These are phyloP conservation scores for Merodon equestris DNA, from an alignment of 2,888 invertebrate species.

Conservation along the genomic window DNA sequence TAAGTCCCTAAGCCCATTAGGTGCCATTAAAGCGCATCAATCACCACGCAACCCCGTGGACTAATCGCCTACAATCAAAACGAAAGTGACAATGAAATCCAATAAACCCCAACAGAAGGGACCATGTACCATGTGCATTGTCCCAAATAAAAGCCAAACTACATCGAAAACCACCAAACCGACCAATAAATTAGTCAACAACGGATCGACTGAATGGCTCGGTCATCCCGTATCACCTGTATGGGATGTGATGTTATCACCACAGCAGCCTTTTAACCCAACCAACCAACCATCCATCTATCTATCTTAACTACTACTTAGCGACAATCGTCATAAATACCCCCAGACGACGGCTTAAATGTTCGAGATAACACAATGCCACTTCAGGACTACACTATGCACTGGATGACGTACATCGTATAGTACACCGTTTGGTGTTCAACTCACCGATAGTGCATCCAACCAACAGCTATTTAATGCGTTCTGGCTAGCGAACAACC, in stretches of 20 bases:
- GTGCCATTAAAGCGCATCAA: slow-evolving; percentile 52
- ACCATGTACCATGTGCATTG: neutral
- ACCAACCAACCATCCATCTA: slow-evolving; percentile 65
- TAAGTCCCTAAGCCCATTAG: slow-evolving; percentile 53
- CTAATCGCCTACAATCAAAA: slow-evolving; percentile 46
- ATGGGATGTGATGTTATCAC: slow-evolving; percentile 58
- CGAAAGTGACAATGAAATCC: slow-evolving; percentile 65
- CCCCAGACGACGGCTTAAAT: slow-evolving; percentile 61
- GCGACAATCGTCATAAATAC: slow-evolving; percentile 66
- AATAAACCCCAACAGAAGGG: slow-evolving; percentile 54
- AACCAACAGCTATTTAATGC: slow-evolving; percentile 64
- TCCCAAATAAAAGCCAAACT: neutral
- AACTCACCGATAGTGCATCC: slow-evolving; percentile 57
- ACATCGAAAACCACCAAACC: slow-evolving; percentile 41
- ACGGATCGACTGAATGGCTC: no score
- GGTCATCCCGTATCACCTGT: slow-evolving; percentile 46
- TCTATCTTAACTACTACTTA: slow-evolving; percentile 69
- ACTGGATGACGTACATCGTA: slow-evolving; percentile 35
- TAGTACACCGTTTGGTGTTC: slow-evolving; percentile 42
- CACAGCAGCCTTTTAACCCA: slow-evolving; percentile 61
- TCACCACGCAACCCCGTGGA: slow-evolving; percentile 34
- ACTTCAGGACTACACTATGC: slow-evolving; percentile 35
- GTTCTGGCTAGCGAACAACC: slow-evolving; percentile 26
- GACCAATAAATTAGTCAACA: slow-evolving; percentile 59
- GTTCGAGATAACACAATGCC: slow-evolving; percentile 59